phyloP scores from a whole-genome alignment of 2,113 vertebrate species.

The Heteronetta atricapilla region DNA sequence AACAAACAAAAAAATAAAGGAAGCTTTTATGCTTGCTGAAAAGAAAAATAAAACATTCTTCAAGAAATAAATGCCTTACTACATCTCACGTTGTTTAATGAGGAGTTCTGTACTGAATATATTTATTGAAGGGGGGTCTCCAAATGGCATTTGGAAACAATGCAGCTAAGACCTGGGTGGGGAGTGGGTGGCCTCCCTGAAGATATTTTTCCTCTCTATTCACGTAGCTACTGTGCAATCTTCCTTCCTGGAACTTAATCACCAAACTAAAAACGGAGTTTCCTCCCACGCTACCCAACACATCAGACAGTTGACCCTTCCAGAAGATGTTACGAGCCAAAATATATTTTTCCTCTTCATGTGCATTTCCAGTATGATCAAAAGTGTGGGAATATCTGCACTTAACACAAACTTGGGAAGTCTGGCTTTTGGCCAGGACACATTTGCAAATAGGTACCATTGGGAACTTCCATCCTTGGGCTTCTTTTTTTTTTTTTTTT shows the following conservation, averaged over 20 bases:
- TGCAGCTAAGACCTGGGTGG: not conserved
- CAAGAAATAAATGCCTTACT: not conserved
- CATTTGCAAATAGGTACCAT: not conserved
- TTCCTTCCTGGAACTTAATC: conserved; percentile 36
- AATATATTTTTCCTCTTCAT: not conserved
- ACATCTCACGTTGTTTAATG: not conserved
- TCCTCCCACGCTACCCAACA: not conserved
- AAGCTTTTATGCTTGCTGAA: not conserved
- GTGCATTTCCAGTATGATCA: not conserved
- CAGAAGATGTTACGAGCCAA: not conserved
- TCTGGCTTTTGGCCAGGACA: not conserved
- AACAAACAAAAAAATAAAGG: not conserved
- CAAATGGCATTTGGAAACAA: not conserved
- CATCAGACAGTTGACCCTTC: not conserved
- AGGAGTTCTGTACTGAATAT: not conserved
- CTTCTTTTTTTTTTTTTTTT: not conserved
- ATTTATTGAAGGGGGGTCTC: not conserved
- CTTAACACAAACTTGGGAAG: not conserved
- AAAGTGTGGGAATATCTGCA: not conserved
- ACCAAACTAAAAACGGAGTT: not conserved
- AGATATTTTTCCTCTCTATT: conserved; percentile 21
- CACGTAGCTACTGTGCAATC: not conserved
- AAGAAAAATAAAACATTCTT: not conserved
- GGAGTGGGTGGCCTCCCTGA: not conserved
- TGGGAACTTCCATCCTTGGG: not conserved